Conservation (phyloP, 2,113 vertebrate species). For the Pan paniscus region DNA sequence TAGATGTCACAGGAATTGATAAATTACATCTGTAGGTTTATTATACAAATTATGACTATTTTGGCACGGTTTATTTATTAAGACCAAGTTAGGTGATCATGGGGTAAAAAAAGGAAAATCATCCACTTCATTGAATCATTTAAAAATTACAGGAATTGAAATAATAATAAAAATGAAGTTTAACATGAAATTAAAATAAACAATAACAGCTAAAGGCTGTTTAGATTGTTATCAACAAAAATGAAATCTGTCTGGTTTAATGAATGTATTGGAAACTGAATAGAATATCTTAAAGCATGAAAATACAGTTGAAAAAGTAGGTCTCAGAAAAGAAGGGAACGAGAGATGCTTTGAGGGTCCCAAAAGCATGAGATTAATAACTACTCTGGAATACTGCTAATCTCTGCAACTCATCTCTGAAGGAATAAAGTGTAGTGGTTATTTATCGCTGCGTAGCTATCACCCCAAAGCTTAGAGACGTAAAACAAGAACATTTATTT, state of each 20-base stretch:
- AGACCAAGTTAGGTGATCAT: neutral
- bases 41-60: neutral
- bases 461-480: neutral
- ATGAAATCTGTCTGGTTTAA: neutral
- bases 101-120: neutral
- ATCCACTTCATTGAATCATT: neutral
- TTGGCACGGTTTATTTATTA: neutral
- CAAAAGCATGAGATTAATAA: neutral
- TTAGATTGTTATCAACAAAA: neutral
- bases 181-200: neutral
- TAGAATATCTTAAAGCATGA: neutral
- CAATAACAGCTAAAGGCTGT: neutral
- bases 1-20: neutral
- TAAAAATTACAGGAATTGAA: neutral
- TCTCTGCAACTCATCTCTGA: neutral
- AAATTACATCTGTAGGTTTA: neutral
- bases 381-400: neutral
- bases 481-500: neutral
- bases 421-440: neutral
- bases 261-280: neutral
- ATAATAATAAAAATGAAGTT: slow-evolving; percentile 10
- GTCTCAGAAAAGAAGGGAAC: neutral
- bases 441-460: neutral
- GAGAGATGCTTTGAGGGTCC: neutral
- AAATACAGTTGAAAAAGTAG: neutral